phyloP scores from a whole-genome alignment of 2,888 invertebrate species.

The Ceramica pisi region DNA sequence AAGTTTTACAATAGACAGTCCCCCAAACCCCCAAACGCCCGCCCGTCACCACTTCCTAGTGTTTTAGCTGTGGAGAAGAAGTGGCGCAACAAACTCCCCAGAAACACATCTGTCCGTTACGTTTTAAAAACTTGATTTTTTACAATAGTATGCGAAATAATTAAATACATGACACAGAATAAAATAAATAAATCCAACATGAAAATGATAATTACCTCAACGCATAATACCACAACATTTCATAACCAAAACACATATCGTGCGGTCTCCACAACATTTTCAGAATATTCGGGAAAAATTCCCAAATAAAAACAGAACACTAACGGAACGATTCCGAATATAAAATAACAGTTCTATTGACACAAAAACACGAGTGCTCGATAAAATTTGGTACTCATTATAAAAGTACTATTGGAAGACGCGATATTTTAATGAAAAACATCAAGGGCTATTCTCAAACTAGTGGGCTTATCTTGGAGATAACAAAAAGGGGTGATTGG shows the following conservation, averaged over 20 bases:
- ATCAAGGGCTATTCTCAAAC: slow-evolving; percentile 51
- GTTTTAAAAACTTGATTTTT: too few relatives aligned
- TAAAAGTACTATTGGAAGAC: slow-evolving; percentile 22
- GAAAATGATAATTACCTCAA: slow-evolving; percentile 17
- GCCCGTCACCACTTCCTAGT: too few relatives aligned
- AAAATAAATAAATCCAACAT: too few relatives aligned
- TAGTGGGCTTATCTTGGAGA: slow-evolving; percentile 31
- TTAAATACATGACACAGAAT: too few relatives aligned
- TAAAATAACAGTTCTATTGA: slow-evolving; percentile 4
- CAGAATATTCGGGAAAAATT: not conserved
- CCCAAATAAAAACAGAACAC: not conserved
- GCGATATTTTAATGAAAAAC: slow-evolving; percentile 50
- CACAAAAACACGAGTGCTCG: slow-evolving; percentile 31
- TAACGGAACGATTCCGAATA: not conserved
- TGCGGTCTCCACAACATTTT: slow-evolving; percentile 51
- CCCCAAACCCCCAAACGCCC: too few relatives aligned
- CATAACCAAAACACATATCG: slow-evolving; percentile 31
- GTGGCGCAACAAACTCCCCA: too few relatives aligned
- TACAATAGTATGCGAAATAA: too few relatives aligned
- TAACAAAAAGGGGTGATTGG: slow-evolving; percentile 35
- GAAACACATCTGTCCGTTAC: too few relatives aligned
- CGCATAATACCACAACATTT: slow-evolving; percentile 24
- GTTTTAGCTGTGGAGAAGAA: too few relatives aligned
- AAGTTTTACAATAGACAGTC: too few relatives aligned
- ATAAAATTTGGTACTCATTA: slow-evolving; percentile 54